phyloP scores from a whole-genome alignment of 2,797 vertebrate species.

The Chiroxiphia lanceolata region DNA sequence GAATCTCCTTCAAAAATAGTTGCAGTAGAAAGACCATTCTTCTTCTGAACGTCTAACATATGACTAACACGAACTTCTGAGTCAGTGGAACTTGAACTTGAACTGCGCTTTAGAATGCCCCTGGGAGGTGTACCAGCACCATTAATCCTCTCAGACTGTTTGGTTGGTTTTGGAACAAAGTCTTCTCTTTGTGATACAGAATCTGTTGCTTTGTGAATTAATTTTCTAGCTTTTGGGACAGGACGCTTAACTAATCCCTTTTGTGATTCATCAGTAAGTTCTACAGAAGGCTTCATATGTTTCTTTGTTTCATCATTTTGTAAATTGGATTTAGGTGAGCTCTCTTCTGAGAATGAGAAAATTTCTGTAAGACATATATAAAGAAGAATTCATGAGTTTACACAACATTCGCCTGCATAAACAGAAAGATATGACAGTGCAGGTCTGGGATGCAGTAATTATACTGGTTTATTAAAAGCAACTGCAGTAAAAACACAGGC shows the following conservation, averaged over 20 bases:
- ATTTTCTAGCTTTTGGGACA: conserved; percentile 88
- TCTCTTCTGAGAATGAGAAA: conserved; percentile 65
- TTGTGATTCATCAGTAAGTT: conserved; percentile 55
- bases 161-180: conserved; percentile 23
- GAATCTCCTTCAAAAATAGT: conserved; percentile 74
- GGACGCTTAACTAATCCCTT: conserved; percentile 74
- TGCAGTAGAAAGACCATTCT: conserved; percentile 35
- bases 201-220: conserved; percentile 72
- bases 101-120: conserved; percentile 80
- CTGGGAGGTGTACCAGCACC: conserved; percentile 66
- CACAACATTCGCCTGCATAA: not conserved
- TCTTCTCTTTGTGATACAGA: conserved; percentile 61
- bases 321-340: conserved; percentile 41
- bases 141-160: conserved; percentile 46
- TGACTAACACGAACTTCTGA: conserved; percentile 72
- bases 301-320: conserved; percentile 50
- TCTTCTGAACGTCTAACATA: conserved; percentile 63
- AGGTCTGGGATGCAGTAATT: not conserved
- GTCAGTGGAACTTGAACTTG: conserved; percentile 83
- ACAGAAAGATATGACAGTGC: not conserved
- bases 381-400: not conserved
- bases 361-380: conserved; percentile 74
- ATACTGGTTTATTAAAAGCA: not conserved
- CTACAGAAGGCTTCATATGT: conserved; percentile 1
- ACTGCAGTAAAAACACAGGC: not conserved